Evolutionary conservation across 92 coral and sea anemone genomes (phyloP), one percentile per base, ranked within the genome.

Genomic region (Parazoanthus darwini): DNA sequence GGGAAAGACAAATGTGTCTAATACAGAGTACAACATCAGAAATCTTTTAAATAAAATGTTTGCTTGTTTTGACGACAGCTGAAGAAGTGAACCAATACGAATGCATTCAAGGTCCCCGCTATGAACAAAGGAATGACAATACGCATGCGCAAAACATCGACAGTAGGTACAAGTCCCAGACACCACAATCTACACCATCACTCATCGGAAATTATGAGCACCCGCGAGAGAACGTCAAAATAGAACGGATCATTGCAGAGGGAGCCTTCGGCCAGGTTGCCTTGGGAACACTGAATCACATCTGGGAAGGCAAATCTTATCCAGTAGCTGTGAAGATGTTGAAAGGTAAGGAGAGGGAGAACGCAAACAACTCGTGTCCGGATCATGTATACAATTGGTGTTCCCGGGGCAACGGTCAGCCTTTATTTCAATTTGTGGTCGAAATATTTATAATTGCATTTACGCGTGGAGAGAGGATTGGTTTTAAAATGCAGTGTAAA

Each of bases 321-420:
- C 46, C 37, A 26, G 87, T 84, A 3, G 87, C 87, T 71, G 79
- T 84, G 29, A 84, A 84, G 67, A 84, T 70, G 87, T 50, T 84
- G 5, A 84, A 71, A 46, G 87, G 87, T 84, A 16, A 84, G 42
- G 3, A 4, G 29, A 39, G 4, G 4, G 42, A 39, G 1, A 39
- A 39, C 42, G 42, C 4, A 39, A 39, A 39, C 42, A 39, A 39
- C 42, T 39, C 42, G 42, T 39, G 4, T 39, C 42, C 42, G 42
- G 42, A 39, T 39, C 42, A 39, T 39, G 42, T 1, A 39, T 39
- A 39, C 42, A 4, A 39, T 39, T 39, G 42, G 33, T 39, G 4
- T 39, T 39, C 42, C 4, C 42, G 42, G 4, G 42, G 42, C 42
- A 39, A 39, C 42, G 42, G 42, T 4, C 4, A 39, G 42, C 42